Evolutionary conservation across 2,888 invertebrate genomes (phyloP).

Genomic region (Chrysomela aeneicollis): DNA sequence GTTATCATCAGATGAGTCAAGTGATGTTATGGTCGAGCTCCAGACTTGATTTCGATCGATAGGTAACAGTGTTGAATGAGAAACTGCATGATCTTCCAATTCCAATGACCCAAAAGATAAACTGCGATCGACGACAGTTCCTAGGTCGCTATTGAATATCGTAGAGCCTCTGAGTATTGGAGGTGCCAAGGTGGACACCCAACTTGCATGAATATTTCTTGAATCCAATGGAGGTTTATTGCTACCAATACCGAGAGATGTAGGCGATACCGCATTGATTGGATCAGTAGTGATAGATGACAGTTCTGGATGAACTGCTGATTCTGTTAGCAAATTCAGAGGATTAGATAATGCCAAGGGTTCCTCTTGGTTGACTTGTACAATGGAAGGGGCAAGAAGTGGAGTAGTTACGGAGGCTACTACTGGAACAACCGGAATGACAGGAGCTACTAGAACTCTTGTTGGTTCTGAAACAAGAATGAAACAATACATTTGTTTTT

Average conservation of each 20-base stretch:
- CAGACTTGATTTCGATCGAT: not conserved
- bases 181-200: constrained; percentile 5
- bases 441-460: constrained; percentile 34
- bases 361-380: constrained; percentile 26
- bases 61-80: not conserved
- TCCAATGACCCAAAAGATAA: constrained; percentile 11
- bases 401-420: constrained; percentile 28
- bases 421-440: constrained; percentile 33
- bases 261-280: constrained; percentile 9
- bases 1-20: not conserved
- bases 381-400: constrained; percentile 23
- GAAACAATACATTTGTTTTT: too few relatives aligned
- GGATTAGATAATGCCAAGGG: constrained; percentile 15
- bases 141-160: not conserved
- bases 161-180: constrained; percentile 5
- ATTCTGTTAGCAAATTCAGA: not conserved
- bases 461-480: constrained; percentile 39
- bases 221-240: not conserved
- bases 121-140: not conserved
- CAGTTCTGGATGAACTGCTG: not conserved
- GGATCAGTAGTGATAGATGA: constrained; percentile 1
- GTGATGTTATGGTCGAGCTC: not conserved
- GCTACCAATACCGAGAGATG: not conserved
- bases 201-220: not conserved
- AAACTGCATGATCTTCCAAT: not conserved